Percentiles rank a stretch among this genome's conserved stretches.
Evolutionary conservation across 2,113 vertebrate species (phyloP).

Genomic region (Anser brachyrhynchus): DNA sequence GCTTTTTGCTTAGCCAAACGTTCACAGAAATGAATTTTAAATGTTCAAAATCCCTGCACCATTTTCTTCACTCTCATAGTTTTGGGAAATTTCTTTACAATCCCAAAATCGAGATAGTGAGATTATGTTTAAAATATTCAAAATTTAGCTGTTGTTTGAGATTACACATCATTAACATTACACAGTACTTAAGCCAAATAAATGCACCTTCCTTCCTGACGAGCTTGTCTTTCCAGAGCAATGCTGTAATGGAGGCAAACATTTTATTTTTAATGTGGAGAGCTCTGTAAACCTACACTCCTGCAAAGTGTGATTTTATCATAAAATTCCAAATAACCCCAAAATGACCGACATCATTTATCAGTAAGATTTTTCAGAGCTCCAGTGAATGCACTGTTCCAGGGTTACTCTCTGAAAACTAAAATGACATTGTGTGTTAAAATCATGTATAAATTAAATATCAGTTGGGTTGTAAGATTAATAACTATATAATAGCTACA

Average conservation of each 20-base stretch:
- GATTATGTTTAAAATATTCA: conserved; percentile 27
- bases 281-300: neutral
- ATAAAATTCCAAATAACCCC: conserved; percentile 21
- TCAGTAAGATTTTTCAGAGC: conserved; percentile 25
- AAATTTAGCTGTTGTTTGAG: neutral
- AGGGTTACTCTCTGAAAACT: conserved; percentile 45
- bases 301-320: neutral
- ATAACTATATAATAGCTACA: conserved; percentile 71
- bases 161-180: neutral
- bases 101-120: neutral
- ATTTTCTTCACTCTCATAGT: conserved; percentile 10
- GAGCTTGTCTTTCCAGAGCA: neutral
- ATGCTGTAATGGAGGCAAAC: neutral
- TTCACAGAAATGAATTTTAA: conserved; percentile 41
- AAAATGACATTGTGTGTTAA: conserved; percentile 58
- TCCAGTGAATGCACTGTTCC: neutral
- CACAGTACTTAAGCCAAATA: neutral
- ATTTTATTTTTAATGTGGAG: neutral
- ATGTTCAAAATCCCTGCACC: conserved; percentile 9
- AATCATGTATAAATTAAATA: conserved; percentile 74
- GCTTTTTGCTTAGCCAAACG: conserved; percentile 58
- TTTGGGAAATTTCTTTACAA: conserved; percentile 28
- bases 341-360: conserved; percentile 24
- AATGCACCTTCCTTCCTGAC: neutral
- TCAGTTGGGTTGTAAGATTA: conserved; percentile 71